Conservation (phyloP, 2,113 vertebrate species). For the Prochilodus magdalenae region DNA sequence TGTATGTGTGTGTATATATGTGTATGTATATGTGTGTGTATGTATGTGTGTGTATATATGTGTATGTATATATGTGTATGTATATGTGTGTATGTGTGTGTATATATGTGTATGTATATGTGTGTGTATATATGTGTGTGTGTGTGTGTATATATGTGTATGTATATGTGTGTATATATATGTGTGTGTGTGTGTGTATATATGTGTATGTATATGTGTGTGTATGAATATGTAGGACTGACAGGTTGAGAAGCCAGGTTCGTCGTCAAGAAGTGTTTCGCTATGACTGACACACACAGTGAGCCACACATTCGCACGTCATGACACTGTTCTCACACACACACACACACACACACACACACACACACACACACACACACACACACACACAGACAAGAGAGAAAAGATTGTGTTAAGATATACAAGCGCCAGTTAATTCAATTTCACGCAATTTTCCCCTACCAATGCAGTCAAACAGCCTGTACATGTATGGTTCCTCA, state of each 20-base stretch:
- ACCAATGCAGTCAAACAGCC: too few relatives aligned
- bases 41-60: not conserved
- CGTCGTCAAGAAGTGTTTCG: not conserved
- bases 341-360: constrained; percentile 31
- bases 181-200: not conserved
- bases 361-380: constrained; percentile 31
- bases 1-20: not conserved
- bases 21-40: not conserved
- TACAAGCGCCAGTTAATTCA: not conserved
- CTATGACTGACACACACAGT: constrained; percentile 81
- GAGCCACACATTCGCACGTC: constrained; percentile 89
- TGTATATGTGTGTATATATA: not conserved
- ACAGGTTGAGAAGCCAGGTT: not conserved
- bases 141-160: not conserved
- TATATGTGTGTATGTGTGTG: not conserved
- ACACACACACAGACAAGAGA: constrained; percentile 13
- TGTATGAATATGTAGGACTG: too few relatives aligned
- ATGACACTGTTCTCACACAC: constrained; percentile 86
- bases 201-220: too few relatives aligned
- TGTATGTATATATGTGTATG: not conserved
- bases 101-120: not conserved
- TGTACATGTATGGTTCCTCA: too few relatives aligned
- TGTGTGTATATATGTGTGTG: not conserved
- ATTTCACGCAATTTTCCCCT: too few relatives aligned
- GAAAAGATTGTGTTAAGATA: not conserved